Base-by-base conservation (phyloP, 2,797 vertebrate species). In the Eremophila alpestris region DNA sequence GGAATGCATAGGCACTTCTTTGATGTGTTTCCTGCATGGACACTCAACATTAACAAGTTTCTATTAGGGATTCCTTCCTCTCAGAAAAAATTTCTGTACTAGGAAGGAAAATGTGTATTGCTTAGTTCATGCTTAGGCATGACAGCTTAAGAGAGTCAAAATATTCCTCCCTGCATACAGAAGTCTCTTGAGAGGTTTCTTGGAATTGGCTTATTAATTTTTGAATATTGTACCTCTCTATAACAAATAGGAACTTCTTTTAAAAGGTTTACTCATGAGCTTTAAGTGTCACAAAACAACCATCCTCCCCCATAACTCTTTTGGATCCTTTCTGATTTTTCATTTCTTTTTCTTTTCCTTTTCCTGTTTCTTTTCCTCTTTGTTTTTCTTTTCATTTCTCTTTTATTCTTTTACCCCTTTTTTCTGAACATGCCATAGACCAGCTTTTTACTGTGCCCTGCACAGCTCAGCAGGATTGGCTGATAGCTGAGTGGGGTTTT, bases 321-420 rank as follows among this genome's bases (percentile, higher is more conserved):
- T 54, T 24, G 29, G 19, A 43, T 26, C 16, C 21, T 32, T 34
- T n/a, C 11, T 22, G 16, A 29, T 30, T 45, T 7, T 36, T 23
- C 7, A 4, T 7, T 10, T 2, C 11, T 18, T 26, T 52, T 21
- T 27, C 2, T 5, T 21, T 40, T 36, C 5, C 3, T 17, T 19
- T 45, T 29, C 8, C 40, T 41, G 32, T 69, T 41, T 17, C 19
- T 73, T 45, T 63, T 38, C 17, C 6, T 10, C 7, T 45, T 45
- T 18, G 3, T 18, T 21, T 40, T 36, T 5, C 3, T 17, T 19
- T 45, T 29, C 8, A 23, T 41, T 41, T 69, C 40, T 17, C 19
- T 73, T 45, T 63, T 38, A 11, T 11, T 10, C 7, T 45, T 45
- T 18, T 4, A 13, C 23, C 5, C 5, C 9, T 23, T 79, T 34